phyloP scores from a whole-genome alignment of 2,888 invertebrate genomes.

The Podabrus alpinus region DNA sequence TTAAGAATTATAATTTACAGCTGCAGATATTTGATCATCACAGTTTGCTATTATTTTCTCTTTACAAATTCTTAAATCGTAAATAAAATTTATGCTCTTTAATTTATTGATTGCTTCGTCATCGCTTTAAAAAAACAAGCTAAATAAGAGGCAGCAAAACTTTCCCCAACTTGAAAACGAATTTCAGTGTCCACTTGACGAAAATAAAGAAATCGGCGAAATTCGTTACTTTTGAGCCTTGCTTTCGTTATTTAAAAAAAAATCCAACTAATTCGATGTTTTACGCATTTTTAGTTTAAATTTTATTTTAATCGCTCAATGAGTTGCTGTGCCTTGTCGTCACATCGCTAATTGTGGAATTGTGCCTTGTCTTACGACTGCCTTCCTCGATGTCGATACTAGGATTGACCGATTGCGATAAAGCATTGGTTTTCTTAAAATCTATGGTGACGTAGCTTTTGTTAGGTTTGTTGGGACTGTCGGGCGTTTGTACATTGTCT shows the following conservation, averaged over 20 bases:
- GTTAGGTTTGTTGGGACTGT: constrained; percentile 58
- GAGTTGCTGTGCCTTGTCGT: constrained; percentile 64
- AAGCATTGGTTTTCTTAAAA: constrained; percentile 89
- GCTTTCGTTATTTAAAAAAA: not conserved
- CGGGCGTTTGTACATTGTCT: constrained; percentile 50
- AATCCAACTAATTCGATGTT: not conserved
- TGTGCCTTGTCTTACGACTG: constrained; percentile 79
- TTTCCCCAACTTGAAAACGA: not conserved
- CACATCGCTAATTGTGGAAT: constrained; percentile 70
- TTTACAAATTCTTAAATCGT: not conserved
- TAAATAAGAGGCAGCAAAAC: not conserved
- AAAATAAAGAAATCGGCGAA: not conserved
- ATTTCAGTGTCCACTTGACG: not conserved
- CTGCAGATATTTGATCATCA: not conserved
- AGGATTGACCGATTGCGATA: constrained; percentile 77
- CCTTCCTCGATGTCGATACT: constrained; percentile 66
- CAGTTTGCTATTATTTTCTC: not conserved
- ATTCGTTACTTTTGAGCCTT: not conserved
- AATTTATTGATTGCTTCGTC: not conserved
- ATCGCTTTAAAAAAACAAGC: not conserved
- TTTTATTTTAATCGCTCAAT: constrained; percentile 59
- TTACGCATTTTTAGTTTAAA: not conserved
- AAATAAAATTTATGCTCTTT: not conserved
- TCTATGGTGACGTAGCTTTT: constrained; percentile 90
- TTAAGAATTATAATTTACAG: not conserved